These are phyloP conservation scores for Arge pagana DNA, from an alignment of 2,888 invertebrate genomes.

Conservation along the genomic window DNA sequence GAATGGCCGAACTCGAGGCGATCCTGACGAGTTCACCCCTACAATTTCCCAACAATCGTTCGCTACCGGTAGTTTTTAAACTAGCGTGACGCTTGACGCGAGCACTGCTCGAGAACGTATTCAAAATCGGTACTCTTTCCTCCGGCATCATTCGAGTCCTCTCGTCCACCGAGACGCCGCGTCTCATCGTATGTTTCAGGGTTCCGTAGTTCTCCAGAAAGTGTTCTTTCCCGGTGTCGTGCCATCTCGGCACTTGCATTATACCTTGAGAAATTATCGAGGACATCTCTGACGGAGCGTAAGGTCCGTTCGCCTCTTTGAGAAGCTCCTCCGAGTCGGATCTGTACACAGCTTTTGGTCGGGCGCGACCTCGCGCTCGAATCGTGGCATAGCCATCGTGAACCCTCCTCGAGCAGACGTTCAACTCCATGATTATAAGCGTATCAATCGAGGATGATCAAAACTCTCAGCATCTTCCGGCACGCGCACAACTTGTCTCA, in stretches of 20 bases:
- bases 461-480: conserved; percentile 1
- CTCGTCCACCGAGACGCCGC: conserved; percentile 5
- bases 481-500: no score
- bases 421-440: conserved; percentile 44
- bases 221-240: conserved; percentile 37
- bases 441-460: neutral
- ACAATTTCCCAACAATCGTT: no score
- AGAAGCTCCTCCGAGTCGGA: conserved; percentile 49
- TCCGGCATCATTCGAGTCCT: conserved; percentile 1
- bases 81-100: conserved; percentile 4
- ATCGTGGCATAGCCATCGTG: conserved; percentile 91
- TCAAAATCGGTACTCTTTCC: conserved; percentile 37
- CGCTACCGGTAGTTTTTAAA: no score
- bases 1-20: no score
- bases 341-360: conserved; percentile 48
- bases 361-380: conserved; percentile 63
- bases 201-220: conserved; percentile 50
- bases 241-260: conserved; percentile 46
- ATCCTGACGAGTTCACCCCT: no score
- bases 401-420: conserved; percentile 61
- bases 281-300: conserved; percentile 25
- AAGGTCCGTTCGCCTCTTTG: conserved; percentile 45
- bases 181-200: conserved; percentile 33
- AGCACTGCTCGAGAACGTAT: conserved; percentile 42
- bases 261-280: conserved; percentile 1